These are phyloP conservation scores for Malurus melanocephalus DNA, from an alignment of 2,113 vertebrate genomes.

Conservation along the genomic window DNA sequence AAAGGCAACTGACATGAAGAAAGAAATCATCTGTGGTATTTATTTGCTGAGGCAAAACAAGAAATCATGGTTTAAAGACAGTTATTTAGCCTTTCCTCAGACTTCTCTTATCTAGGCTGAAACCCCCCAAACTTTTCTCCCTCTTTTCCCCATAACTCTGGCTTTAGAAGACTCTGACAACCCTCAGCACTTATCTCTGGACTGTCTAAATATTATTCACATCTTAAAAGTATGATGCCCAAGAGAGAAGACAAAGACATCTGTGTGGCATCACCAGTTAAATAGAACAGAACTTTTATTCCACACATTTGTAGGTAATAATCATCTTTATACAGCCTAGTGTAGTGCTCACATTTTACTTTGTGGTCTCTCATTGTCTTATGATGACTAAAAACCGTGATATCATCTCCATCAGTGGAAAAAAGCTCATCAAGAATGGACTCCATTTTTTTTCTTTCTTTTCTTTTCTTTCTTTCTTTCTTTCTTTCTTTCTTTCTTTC, in stretches of 20 bases:
- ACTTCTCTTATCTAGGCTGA: background rate
- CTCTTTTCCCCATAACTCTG: background rate
- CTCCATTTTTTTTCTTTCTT: too few relatives aligned
- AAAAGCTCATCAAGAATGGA: background rate
- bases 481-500: background rate
- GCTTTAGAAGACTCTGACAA: background rate
- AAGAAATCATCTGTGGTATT: background rate
- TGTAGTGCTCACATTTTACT: background rate
- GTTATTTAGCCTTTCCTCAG: background rate
- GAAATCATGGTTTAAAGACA: background rate
- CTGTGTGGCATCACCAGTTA: background rate
- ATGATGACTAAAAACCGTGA: background rate
- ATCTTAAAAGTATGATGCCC: background rate
- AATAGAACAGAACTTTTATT: background rate
- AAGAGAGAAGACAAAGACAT: background rate
- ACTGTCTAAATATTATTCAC: background rate
- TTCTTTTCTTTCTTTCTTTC: too few relatives aligned
- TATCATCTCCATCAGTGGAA: background rate
- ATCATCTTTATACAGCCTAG: background rate
- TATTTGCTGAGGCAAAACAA: background rate
- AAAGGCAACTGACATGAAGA: background rate
- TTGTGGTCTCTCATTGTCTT: background rate
- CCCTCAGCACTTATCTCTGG: background rate
- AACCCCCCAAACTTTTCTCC: background rate
- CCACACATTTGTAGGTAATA: background rate